Conservation (phyloP, 2,113 vertebrate genomes). For the Neoarius graeffei region DNA sequence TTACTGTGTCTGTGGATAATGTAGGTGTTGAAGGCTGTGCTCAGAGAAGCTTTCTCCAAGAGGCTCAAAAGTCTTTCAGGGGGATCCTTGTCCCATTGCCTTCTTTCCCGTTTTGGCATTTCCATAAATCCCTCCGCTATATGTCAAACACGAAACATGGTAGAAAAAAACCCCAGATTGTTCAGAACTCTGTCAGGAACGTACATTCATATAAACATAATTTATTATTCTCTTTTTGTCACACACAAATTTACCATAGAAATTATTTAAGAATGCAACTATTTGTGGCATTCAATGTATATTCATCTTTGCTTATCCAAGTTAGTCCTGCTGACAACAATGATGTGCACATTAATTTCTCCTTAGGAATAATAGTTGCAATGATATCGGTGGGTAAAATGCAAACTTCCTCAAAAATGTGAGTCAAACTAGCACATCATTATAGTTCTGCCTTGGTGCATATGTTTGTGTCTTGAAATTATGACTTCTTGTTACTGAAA, state of each 20-base stretch:
- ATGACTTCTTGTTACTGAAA: neutral
- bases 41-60: slow-evolving; percentile 79
- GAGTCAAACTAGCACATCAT: neutral
- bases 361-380: neutral
- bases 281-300: neutral
- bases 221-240: neutral
- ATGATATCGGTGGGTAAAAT: neutral
- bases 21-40: slow-evolving; percentile 84
- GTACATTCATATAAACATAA: neutral
- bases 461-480: neutral
- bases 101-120: slow-evolving; percentile 68
- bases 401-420: neutral
- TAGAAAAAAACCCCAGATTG: neutral
- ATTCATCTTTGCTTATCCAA: neutral
- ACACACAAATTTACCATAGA: neutral
- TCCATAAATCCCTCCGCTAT: slow-evolving; percentile 66
- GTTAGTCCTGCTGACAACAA: neutral
- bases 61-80: slow-evolving; percentile 79
- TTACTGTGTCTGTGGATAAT: slow-evolving; percentile 80
- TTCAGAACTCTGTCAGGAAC: neutral
- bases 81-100: slow-evolving; percentile 78
- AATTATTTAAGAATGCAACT: neutral
- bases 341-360: neutral
- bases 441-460: neutral
- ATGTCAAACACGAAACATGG: neutral